Evolutionary conservation across 2,113 vertebrate species (phyloP).

Genomic region (Malurus melanocephalus): DNA sequence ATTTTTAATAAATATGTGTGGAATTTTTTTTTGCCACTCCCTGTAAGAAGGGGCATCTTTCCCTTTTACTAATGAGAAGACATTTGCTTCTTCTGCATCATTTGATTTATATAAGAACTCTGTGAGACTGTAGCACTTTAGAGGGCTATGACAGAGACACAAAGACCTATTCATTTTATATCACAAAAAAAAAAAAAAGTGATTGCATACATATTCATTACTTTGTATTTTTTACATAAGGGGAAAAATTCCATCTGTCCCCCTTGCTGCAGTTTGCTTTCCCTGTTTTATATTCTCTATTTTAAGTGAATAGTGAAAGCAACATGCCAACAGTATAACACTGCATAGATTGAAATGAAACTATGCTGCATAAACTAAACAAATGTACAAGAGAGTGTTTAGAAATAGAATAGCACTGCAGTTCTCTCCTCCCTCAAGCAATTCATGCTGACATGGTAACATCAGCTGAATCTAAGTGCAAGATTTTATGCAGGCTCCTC

Average conservation of each 20-base stretch:
- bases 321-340: constrained; percentile 19
- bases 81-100: neutral
- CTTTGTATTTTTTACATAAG: constrained; percentile 2
- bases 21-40: neutral
- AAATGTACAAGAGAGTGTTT: constrained; percentile 17
- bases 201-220: constrained; percentile 15
- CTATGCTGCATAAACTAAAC: constrained; percentile 6
- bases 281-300: neutral
- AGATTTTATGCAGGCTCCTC: constrained; percentile 28
- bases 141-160: neutral
- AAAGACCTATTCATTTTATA: neutral
- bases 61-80: neutral
- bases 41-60: neutral
- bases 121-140: neutral
- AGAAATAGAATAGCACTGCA: constrained; percentile 36
- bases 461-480: constrained; percentile 10
- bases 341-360: constrained; percentile 22
- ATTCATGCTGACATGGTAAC: constrained; percentile 42
- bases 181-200: neutral
- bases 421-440: neutral
- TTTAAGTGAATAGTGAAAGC: constrained; percentile 5
- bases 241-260: constrained; percentile 19
- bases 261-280: neutral
- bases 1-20: neutral
- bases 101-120: neutral